Evolutionary conservation across 2,888 invertebrate genomes (phyloP), one percentile per base, ranked within the genome.

Genomic region (Philopedon plagiatum): DNA sequence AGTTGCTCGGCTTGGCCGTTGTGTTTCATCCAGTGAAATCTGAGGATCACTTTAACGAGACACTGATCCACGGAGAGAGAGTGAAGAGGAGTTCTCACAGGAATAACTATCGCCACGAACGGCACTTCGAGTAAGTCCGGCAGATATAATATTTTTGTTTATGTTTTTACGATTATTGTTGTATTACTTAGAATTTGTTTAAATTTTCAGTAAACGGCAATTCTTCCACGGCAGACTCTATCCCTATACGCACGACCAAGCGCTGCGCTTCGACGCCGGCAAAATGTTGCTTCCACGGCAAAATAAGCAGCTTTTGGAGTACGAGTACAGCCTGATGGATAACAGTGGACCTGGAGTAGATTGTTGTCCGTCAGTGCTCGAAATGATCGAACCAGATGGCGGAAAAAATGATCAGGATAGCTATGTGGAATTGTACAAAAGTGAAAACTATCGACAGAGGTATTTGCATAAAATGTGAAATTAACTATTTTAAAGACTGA

Each of bases 361-460:
- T 82, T 96, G 96, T 86, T 96, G 95, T 85, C 95, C 95, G 44
- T 91, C 93, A 26, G 89, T 92, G 58, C 87, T 90, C 79, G 93
- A 94, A 84, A 92, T 93, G 89, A 90, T 92, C 76, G 91, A 92
- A 81, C 94, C 94, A 58, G 88, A 88, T 74, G 94, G 93, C 62
- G 95, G 95, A 77, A 89, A 91, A 76, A 94, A 93, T 80, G 90
- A 90, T 80, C 89, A 91, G 77, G 91, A 90, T 69, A 88, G 90
- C 81, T 91, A 89, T 85, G 92, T 95, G 58, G 91, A 93, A 78
- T 88, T 95, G 19, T 95, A 92, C 86, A 89, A 92, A 76, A 91
- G 92, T 82, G 91, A 90, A 60, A 89, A 90, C 74, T 91, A 90
- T 81, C 88, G 86, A 76, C 92, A 92, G 81, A 86, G 91, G 80